Evolutionary conservation across 2,888 invertebrate species (phyloP).

Genomic region (Mesochorus sp.): DNA sequence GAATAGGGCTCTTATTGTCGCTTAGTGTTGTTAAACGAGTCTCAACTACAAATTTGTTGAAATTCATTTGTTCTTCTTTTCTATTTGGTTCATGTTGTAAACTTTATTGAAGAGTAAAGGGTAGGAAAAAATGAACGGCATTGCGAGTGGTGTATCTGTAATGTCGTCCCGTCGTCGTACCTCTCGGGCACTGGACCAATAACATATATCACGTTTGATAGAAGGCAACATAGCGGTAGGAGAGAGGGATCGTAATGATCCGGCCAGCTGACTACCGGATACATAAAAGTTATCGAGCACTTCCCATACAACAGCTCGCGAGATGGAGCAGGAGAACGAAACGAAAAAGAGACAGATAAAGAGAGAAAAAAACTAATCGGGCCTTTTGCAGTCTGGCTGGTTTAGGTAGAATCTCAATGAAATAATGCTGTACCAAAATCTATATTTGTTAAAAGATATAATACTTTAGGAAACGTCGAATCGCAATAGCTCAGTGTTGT

Average conservation of each 20-base stretch:
- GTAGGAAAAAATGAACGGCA: background rate
- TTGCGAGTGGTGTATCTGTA: constrained; percentile 26
- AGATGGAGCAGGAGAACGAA: constrained; percentile 23
- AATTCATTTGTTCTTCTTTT: background rate
- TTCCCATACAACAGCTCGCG: constrained; percentile 49
- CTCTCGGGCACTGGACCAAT: constrained; percentile 54
- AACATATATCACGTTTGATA: constrained; percentile 61
- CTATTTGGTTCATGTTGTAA: background rate
- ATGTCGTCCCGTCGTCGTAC: constrained; percentile 37
- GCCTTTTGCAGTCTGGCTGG: constrained; percentile 14
- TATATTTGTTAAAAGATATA: background rate
- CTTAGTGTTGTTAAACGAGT: no score
- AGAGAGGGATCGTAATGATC: constrained; percentile 57
- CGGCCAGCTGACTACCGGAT: constrained; percentile 61
- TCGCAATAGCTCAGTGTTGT: background rate
- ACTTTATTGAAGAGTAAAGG: background rate
- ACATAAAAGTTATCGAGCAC: constrained; percentile 61
- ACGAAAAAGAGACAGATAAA: background rate
- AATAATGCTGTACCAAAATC: constrained; percentile 24
- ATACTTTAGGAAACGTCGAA: background rate
- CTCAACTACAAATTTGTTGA: no score
- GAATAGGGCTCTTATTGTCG: no score
- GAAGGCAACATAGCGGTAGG: constrained; percentile 37
- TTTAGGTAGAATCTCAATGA: constrained; percentile 21
- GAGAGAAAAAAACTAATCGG: background rate